phyloP scores from a whole-genome alignment of 2,888 invertebrate species.

The Arctia plantaginis region DNA sequence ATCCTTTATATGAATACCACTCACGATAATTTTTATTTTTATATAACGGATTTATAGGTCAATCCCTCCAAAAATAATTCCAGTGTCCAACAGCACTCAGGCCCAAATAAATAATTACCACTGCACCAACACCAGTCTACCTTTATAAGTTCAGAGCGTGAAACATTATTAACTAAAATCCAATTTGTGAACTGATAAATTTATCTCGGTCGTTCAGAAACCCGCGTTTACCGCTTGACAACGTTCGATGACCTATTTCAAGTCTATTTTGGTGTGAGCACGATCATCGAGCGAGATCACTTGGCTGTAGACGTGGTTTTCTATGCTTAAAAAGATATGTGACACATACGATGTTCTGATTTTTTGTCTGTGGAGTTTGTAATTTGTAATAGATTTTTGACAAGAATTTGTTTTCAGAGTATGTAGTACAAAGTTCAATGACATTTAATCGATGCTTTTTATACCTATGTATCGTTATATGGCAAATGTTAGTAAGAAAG shows the following conservation, averaged over 20 bases:
- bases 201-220: conserved; percentile 44
- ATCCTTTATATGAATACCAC: not conserved
- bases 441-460: not conserved
- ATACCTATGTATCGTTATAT: not conserved
- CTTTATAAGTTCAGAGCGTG: conserved; percentile 21
- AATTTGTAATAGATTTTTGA: not conserved
- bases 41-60: not conserved
- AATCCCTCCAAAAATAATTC: not conserved
- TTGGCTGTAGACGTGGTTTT: conserved; percentile 54
- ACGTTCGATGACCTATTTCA: conserved; percentile 76
- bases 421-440: not conserved
- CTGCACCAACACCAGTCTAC: conserved; percentile 23
- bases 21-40: not conserved
- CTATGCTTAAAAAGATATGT: conserved; percentile 50
- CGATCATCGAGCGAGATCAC: conserved; percentile 57
- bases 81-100: not conserved
- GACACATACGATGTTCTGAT: conserved; percentile 45
- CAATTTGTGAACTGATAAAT: conserved; percentile 51
- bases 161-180: conserved; percentile 42
- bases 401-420: not conserved
- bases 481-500: too few relatives aligned
- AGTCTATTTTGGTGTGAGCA: conserved; percentile 66
- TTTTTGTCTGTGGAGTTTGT: conserved; percentile 29
- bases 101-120: conserved; percentile 10
- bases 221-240: conserved; percentile 49